Evolutionary conservation across 2,888 invertebrate genomes (phyloP), one percentile per base, ranked within the genome.

Genomic region (Steinernema scapterisci): DNA sequence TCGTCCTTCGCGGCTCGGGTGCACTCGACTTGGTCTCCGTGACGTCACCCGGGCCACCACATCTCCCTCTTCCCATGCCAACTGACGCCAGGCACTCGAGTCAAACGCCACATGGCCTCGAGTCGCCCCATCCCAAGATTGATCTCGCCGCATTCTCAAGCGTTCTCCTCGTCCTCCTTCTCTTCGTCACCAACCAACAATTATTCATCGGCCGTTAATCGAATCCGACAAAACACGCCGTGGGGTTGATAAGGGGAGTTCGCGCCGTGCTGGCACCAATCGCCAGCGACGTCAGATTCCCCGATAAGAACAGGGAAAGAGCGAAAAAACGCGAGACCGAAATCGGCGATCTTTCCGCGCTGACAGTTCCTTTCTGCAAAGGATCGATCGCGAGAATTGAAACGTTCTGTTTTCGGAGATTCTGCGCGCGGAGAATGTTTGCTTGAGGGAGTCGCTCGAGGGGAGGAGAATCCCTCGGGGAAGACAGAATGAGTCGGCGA

Each of bases 221-320:
- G 19, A 48, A 48, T 2, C 5, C 48, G 54, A 19, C n/a, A 48
- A 48, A 48, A 48, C 48, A 48, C 48, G 54, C 31, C 63, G 25
- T 11, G 27, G 27, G 27, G 63, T 21, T 63, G 63, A 63, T 63
- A 63, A 63, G 63, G 38, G 38, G 9, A 63, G 63, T 63, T 27
- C 31, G 63, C 63, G 63, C 19, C 63, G 16, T 16, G 38, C 16
- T 31, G 63, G 63, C 63, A 13, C 63, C 63, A 21, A 19, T 54
- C 54, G 54, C 38, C 38, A 9, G 25, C 2, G 54, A 54, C 54
- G 54, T 54, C 54, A 54, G 54, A 54, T 54, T 54, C 54, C 54
- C 21, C 7, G 54, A 54, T 54, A 54, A 54, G 25, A 54, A 48
- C 13, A 19, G n/a, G 54, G 23, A 54, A 21, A 11, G 21, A 38